Evolutionary conservation across 2,113 vertebrate species (phyloP).

Genomic region (Oryzias javanicus): DNA sequence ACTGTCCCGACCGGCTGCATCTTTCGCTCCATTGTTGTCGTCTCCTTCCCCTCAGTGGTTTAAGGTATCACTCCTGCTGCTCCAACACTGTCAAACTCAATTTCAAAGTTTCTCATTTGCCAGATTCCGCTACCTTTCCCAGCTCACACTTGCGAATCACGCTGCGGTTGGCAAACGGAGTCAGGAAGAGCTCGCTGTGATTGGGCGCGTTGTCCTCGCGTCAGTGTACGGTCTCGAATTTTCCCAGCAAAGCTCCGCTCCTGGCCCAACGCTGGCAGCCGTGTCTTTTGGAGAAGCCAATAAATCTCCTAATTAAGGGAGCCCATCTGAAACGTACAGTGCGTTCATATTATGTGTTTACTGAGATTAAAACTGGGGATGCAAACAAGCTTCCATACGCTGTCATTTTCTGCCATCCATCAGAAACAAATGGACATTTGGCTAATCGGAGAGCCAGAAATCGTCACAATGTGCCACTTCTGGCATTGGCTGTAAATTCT

Average conservation of each 20-base stretch:
- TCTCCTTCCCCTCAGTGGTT: constrained; percentile 36
- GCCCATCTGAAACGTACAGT: constrained; percentile 28
- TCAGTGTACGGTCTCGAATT: constrained; percentile 50
- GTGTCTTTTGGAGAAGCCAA: constrained; percentile 13
- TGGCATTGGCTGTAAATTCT: constrained; percentile 47
- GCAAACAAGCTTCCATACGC: constrained; percentile 32
- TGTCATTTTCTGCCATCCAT: constrained; percentile 47
- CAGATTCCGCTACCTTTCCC: constrained; percentile 60
- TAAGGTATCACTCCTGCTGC: constrained; percentile 52
- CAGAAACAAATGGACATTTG: neutral
- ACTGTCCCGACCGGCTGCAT: constrained; percentile 33
- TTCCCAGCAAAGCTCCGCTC: constrained; percentile 15
- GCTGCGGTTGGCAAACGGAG: constrained; percentile 48
- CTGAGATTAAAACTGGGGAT: constrained; percentile 44
- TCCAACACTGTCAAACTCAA: constrained; percentile 60
- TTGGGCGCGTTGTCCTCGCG: constrained; percentile 46
- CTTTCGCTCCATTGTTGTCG: constrained; percentile 47
- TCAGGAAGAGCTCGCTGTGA: constrained; percentile 43
- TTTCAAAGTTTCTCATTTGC: constrained; percentile 63
- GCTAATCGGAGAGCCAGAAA: neutral
- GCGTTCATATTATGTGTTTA: constrained; percentile 12
- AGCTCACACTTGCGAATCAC: constrained; percentile 47
- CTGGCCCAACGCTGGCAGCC: constrained; percentile 5
- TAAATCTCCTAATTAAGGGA: constrained; percentile 47
- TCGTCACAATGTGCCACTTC: constrained; percentile 31